Conservation (phyloP, 2,888 invertebrate genomes). For the Lamproptera curius region DNA sequence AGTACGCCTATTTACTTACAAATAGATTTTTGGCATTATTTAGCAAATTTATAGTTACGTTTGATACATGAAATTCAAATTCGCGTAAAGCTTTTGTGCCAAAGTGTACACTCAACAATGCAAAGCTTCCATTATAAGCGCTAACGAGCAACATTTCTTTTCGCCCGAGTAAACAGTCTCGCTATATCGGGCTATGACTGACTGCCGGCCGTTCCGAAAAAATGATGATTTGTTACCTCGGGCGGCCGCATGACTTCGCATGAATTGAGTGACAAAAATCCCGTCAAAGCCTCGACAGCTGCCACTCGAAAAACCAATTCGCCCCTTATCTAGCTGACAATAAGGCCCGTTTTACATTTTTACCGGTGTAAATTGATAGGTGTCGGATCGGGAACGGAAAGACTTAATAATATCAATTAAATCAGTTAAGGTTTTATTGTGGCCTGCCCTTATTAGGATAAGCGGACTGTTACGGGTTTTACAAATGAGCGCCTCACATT, state of each 20-base stretch:
- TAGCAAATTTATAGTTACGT: no score
- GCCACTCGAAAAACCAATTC: slow-evolving; percentile 17
- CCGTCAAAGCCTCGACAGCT: slow-evolving; percentile 31
- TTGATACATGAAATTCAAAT: no score
- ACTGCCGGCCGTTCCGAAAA: slow-evolving; percentile 53
- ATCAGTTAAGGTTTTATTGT: slow-evolving; percentile 62
- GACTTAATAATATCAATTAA: slow-evolving; percentile 65
- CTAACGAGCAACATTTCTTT: slow-evolving; percentile 70
- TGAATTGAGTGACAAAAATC: slow-evolving; percentile 71
- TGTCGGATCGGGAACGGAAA: slow-evolving; percentile 51
- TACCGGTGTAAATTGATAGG: slow-evolving; percentile 27
- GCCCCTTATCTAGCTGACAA: slow-evolving; percentile 25
- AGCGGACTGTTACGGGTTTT: slow-evolving; percentile 33
- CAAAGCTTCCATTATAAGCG: slow-evolving; percentile 61
- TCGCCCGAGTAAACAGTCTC: slow-evolving; percentile 40
- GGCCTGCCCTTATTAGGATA: slow-evolving; percentile 32
- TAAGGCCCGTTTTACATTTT: slow-evolving; percentile 33
- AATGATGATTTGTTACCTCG: slow-evolving; percentile 69
- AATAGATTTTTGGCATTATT: no score
- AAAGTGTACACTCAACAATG: slow-evolving; percentile 52
- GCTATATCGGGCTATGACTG: slow-evolving; percentile 51
- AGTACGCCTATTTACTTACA: no score
- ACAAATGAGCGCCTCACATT: slow-evolving; percentile 33
- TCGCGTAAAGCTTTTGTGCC: slow-evolving; percentile 35
- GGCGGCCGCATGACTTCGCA: slow-evolving; percentile 54